These are phyloP conservation scores for Meloidogyne floridensis DNA, from an alignment of 1,140 invertebrate genomes.

Conservation along the genomic window DNA sequence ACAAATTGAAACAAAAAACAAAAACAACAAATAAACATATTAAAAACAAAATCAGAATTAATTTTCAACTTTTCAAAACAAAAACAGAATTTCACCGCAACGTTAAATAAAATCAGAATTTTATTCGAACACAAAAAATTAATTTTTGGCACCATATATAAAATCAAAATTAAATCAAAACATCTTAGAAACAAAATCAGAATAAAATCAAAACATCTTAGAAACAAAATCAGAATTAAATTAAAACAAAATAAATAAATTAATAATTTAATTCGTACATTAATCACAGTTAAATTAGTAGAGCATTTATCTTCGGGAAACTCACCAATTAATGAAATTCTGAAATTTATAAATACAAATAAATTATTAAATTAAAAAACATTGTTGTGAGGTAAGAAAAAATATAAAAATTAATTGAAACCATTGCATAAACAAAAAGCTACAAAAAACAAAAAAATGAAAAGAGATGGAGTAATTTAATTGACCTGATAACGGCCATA, in stretches of 20 bases:
- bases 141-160: too few relatives aligned
- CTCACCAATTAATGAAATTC: conserved; percentile 45
- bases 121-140: too few relatives aligned
- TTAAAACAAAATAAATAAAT: neutral
- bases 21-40: neutral
- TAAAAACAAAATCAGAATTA: neutral
- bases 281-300: neutral
- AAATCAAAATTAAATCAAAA: conserved; percentile 1
- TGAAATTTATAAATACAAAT: neutral
- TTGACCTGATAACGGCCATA: conserved; percentile 54
- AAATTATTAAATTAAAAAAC: neutral
- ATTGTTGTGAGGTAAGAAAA: conserved; percentile 54
- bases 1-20: too few relatives aligned
- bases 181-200: neutral
- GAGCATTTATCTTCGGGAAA: conserved; percentile 18
- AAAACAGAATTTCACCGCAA: neutral
- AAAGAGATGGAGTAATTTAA: neutral
- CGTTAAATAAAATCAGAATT: too few relatives aligned
- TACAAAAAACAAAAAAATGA: conserved; percentile 30
- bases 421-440: conserved; percentile 55
- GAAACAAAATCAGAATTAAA: conserved; percentile 5
- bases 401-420: conserved; percentile 41
- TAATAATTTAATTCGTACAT: conserved; percentile 16
- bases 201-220: conserved; percentile 14
- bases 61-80: neutral